Evolutionary conservation across 1,140 invertebrate species (phyloP).

Genomic region (Polyergus mexicanus): DNA sequence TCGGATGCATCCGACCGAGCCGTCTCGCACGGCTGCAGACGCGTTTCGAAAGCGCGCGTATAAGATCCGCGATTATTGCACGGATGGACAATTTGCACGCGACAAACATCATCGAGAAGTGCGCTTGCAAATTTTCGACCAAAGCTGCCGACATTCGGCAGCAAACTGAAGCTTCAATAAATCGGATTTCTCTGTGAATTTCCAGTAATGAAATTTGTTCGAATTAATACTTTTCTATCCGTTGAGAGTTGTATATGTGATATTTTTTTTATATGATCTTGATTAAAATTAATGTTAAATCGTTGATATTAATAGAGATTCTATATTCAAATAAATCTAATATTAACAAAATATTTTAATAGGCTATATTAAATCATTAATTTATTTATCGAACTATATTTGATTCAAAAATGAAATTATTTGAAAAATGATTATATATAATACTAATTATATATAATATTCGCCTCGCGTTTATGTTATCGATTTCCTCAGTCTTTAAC

Average conservation of each 20-base stretch:
- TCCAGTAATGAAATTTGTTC: neutral
- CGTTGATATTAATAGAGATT: neutral
- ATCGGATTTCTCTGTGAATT: neutral
- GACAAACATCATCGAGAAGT: slow-evolving; percentile 29
- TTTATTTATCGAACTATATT: neutral
- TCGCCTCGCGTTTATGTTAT: neutral
- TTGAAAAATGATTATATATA: neutral
- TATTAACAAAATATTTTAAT: neutral
- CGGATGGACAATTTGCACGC: slow-evolving; percentile 29
- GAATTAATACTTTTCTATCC: neutral
- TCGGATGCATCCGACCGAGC: slow-evolving; percentile 63
- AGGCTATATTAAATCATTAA: neutral
- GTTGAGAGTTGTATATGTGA: neutral
- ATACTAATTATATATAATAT: neutral
- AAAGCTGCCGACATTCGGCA: slow-evolving; percentile 4
- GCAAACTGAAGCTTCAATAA: slow-evolving; percentile 27
- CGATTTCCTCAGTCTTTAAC: neutral
- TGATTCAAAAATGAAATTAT: neutral
- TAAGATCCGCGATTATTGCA: slow-evolving; percentile 54
- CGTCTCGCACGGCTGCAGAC: slow-evolving; percentile 69
- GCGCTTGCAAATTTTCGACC: slow-evolving; percentile 45
- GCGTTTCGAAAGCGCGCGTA: slow-evolving; percentile 58
- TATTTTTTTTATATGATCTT: neutral
- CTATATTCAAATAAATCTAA: slow-evolving; percentile 4
- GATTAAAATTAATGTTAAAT: neutral